Evolutionary conservation across 2,113 vertebrate species (phyloP), one percentile per base, ranked within the genome.

Genomic region (Asarcornis scutulata): DNA sequence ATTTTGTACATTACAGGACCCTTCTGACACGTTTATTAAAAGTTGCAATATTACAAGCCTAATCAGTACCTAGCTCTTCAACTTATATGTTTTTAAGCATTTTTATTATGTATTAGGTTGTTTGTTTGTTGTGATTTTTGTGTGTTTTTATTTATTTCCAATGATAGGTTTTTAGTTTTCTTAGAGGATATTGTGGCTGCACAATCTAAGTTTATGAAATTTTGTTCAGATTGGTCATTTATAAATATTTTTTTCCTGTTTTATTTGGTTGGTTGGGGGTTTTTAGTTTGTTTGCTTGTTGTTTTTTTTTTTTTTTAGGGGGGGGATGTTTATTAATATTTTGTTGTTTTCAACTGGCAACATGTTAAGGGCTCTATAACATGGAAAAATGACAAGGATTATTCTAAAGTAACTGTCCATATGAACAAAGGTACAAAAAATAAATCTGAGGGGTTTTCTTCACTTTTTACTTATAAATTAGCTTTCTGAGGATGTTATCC

Each of bases 311-410:
- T 18, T 44, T 44, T 18, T 21, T 2, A 4, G 5, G 46, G 46
- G 10, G 46, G 20, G 46, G 9, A 17, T 46, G 44, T 46, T 46
- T 40, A 13, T 40, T 40, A 40, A 48, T 48, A 21, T 48, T 48
- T 48, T 48, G 46, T 21, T 48, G 46, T 21, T 56, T 55, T 92
- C 87, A 53, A 66, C 9, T 68, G 42, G 32, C 2, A 76, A 26
- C 0, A 0, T 63, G 4, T 16, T 69, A 53, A 66, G 4, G 71
- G 15, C 11, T 60, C 6, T 20, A 44, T 27, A 85, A 76, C 11
- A 64, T 2, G 67, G 23, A 67, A 88, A 53, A 12, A 60, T 5
- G 23, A 40, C 40, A 40, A 40, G 40, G 40, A 25, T 36, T 73
- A 83, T 66, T 67, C 23, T 85, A 85, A 93, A 91, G 58, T 36